phyloP scores from a whole-genome alignment of 2,888 invertebrate species.

The Tipula unca region DNA sequence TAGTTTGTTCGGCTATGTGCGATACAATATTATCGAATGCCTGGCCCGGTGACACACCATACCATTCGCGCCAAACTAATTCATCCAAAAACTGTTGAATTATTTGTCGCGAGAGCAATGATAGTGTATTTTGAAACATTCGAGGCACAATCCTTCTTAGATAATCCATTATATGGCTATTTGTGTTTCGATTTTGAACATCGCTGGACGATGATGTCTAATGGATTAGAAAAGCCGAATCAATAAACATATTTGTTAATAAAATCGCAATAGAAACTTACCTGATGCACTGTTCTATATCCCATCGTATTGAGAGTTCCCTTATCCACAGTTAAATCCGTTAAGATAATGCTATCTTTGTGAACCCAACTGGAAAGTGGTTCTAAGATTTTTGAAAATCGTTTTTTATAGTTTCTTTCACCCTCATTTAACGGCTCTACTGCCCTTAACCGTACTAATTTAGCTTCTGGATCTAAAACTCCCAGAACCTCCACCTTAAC shows the following conservation, averaged over 20 bases:
- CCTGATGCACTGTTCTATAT: conserved; percentile 66
- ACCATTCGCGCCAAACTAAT: conserved; percentile 81
- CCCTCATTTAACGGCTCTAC: conserved; percentile 73
- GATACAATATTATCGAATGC: conserved; percentile 73
- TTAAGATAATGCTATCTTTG: conserved; percentile 64
- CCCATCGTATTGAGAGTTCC: conserved; percentile 69
- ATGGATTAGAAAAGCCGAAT: conserved; percentile 39
- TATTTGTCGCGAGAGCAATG: conserved; percentile 70
- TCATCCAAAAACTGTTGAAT: conserved; percentile 89
- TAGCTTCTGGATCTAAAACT: conserved; percentile 64
- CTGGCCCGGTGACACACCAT: conserved; percentile 64
- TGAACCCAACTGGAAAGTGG: conserved; percentile 72
- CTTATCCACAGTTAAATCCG: conserved; percentile 78
- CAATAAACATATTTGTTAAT: conserved; percentile 21
- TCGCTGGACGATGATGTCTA: conserved; percentile 25
- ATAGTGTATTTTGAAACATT: conserved; percentile 84
- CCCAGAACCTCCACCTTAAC: conserved; percentile 85
- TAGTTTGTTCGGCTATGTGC: conserved; percentile 73
- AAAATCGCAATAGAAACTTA: conserved; percentile 22
- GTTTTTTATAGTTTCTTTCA: conserved; percentile 69
- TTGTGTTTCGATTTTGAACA: conserved; percentile 56
- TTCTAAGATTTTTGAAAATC: conserved; percentile 74
- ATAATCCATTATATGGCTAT: conserved; percentile 79
- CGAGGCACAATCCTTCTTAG: conserved; percentile 74
- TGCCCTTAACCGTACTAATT: conserved; percentile 66